Percentiles rank a stretch among this genome's conserved stretches.
phyloP scores from a whole-genome alignment of 2,797 vertebrate genomes.

The Anolis apletophallus region DNA sequence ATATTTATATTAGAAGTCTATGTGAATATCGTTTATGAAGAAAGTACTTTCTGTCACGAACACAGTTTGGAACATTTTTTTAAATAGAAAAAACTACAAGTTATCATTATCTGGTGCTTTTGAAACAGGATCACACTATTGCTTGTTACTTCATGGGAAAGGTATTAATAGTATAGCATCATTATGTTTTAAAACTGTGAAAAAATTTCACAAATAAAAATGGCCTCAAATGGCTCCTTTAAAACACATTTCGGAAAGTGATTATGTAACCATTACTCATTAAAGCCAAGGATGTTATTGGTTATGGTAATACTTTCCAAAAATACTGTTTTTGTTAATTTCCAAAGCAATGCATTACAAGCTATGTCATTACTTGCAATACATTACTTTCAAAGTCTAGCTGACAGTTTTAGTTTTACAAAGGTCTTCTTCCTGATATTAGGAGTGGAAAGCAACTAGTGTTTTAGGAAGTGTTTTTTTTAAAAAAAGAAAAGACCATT shows the following conservation, averaged over 20 bases:
- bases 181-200: background rate
- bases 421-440: conserved; percentile 55
- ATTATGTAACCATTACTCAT: background rate
- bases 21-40: conserved; percentile 51
- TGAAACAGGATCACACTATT: background rate
- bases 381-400: conserved; percentile 34
- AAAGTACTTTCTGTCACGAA: background rate
- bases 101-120: background rate
- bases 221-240: no score
- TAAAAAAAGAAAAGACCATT: conserved; percentile 40
- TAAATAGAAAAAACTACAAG: no score
- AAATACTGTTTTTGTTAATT: background rate
- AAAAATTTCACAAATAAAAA: background rate
- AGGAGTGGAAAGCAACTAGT: conserved; percentile 50
- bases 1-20: conserved; percentile 64
- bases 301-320: background rate
- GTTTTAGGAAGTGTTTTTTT: background rate
- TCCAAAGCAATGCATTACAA: no score
- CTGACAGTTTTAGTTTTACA: conserved; percentile 65
- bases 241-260: background rate
- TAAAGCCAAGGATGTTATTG: background rate
- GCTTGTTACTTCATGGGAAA: background rate
- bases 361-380: background rate
- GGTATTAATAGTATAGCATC: background rate
- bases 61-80: no score